These are phyloP conservation scores for Esox lucius DNA, from an alignment of 2,797 vertebrate species.

Conservation along the genomic window DNA sequence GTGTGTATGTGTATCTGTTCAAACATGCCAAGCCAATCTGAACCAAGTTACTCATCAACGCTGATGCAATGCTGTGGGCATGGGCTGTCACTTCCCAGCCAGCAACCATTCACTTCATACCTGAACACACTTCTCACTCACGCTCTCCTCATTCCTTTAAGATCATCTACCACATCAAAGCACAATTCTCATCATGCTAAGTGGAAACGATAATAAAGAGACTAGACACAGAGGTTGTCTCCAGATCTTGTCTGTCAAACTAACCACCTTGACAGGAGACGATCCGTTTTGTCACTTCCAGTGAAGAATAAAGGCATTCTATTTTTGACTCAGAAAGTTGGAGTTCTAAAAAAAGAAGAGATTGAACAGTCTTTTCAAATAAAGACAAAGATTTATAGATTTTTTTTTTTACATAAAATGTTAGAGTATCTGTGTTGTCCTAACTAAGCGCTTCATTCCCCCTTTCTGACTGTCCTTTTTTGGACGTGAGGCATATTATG, in stretches of 20 bases:
- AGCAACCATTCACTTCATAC: conserved; percentile 12
- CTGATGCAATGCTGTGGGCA: conserved; percentile 15
- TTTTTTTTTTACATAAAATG: not conserved
- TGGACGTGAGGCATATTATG: not conserved
- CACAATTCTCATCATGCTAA: not conserved
- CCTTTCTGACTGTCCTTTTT: not conserved
- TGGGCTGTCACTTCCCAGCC: conserved; percentile 9
- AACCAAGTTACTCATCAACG: not conserved
- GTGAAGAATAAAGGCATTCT: not conserved
- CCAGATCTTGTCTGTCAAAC: not conserved
- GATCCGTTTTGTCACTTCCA: not conserved
- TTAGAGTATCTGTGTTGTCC: not conserved
- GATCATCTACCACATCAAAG: not conserved
- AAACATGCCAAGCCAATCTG: conserved; percentile 30
- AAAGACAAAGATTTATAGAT: not conserved
- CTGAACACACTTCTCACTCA: conserved; percentile 5
- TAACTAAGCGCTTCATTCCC: not conserved
- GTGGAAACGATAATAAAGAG: not conserved
- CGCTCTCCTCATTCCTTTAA: not conserved
- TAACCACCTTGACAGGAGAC: not conserved
- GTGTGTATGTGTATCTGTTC: conserved; percentile 27
- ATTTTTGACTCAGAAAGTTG: not conserved
- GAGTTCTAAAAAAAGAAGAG: not conserved
- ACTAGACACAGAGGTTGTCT: not conserved
- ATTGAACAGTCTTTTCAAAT: not conserved